Evolutionary conservation across 2,113 vertebrate species (phyloP).

Genomic region (Pagrus major): DNA sequence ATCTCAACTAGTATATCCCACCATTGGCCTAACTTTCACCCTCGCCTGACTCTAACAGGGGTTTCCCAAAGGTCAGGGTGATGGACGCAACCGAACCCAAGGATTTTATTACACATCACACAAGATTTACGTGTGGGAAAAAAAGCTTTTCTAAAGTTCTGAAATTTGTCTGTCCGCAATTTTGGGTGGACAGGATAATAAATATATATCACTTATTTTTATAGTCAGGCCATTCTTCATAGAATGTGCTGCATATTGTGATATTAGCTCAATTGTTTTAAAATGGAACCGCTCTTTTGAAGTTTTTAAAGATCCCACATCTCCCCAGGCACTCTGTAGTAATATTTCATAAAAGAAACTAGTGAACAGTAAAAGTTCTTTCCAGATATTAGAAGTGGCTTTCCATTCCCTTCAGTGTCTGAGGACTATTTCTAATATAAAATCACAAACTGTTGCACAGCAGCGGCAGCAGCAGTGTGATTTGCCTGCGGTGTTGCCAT

Average conservation of each 20-base stretch:
- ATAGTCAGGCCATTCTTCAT: conserved; percentile 20
- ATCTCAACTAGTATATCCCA: conserved; percentile 40
- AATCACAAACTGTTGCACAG: conserved; percentile 69
- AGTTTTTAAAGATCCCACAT: conserved; percentile 71
- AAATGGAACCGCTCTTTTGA: conserved; percentile 67
- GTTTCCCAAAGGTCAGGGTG: conserved; percentile 52
- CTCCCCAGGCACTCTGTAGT: conserved; percentile 49
- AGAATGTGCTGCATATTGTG: conserved; percentile 38
- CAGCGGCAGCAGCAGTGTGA: conserved; percentile 53
- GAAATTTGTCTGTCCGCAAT: conserved; percentile 54
- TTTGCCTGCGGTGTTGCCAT: conserved; percentile 73
- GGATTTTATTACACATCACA: conserved; percentile 56
- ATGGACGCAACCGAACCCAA: conserved; percentile 56
- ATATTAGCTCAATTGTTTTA: conserved; percentile 63
- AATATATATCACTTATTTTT: conserved; percentile 57
- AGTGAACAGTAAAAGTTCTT: conserved; percentile 78
- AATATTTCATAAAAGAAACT: conserved; percentile 79
- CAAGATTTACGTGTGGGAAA: conserved; percentile 45
- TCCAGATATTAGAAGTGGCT: conserved; percentile 84
- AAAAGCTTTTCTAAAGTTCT: conserved; percentile 37
- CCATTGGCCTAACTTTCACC: conserved; percentile 66
- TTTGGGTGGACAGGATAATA: conserved; percentile 56
- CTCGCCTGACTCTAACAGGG: conserved; percentile 28
- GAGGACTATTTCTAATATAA: conserved; percentile 74
- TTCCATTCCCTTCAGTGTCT: conserved; percentile 65